These are phyloP conservation scores for Trachelus iudaicus DNA, from an alignment of 2,888 invertebrate genomes.

Conservation along the genomic window DNA sequence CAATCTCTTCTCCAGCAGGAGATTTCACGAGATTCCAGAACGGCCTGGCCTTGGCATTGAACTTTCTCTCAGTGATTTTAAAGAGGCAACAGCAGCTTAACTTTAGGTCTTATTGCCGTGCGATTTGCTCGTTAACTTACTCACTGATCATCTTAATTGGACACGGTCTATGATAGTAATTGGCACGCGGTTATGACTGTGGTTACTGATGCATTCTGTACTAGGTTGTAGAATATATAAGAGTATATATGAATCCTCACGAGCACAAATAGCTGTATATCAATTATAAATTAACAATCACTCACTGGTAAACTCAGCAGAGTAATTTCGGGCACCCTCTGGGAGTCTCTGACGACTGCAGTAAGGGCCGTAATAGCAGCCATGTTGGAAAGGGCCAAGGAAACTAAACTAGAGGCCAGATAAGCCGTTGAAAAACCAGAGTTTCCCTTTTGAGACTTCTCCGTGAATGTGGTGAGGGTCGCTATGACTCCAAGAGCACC, in stretches of 20 bases:
- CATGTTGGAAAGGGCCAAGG: slow-evolving; percentile 61
- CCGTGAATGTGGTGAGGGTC: slow-evolving; percentile 50
- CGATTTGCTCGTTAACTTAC: too few relatives aligned
- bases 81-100: too few relatives aligned
- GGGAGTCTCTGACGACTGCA: slow-evolving; percentile 72
- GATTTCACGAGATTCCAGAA: slow-evolving; percentile 45
- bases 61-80: slow-evolving; percentile 46
- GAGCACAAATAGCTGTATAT: too few relatives aligned
- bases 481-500: slow-evolving; percentile 74
- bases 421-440: slow-evolving; percentile 69
- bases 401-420: slow-evolving; percentile 70
- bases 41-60: slow-evolving; percentile 58
- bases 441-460: slow-evolving; percentile 33
- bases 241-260: too few relatives aligned
- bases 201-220: too few relatives aligned
- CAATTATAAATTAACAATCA: too few relatives aligned
- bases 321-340: slow-evolving; percentile 53
- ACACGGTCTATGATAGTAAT: too few relatives aligned
- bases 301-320: slow-evolving; percentile 52
- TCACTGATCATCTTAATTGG: too few relatives aligned
- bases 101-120: too few relatives aligned
- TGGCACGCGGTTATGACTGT: too few relatives aligned
- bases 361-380: slow-evolving; percentile 61
- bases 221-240: too few relatives aligned
- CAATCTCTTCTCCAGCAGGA: slow-evolving; percentile 14